Evolutionary conservation across 2,113 vertebrate genomes (phyloP).

Genomic region (Xiphophorus couchianus): DNA sequence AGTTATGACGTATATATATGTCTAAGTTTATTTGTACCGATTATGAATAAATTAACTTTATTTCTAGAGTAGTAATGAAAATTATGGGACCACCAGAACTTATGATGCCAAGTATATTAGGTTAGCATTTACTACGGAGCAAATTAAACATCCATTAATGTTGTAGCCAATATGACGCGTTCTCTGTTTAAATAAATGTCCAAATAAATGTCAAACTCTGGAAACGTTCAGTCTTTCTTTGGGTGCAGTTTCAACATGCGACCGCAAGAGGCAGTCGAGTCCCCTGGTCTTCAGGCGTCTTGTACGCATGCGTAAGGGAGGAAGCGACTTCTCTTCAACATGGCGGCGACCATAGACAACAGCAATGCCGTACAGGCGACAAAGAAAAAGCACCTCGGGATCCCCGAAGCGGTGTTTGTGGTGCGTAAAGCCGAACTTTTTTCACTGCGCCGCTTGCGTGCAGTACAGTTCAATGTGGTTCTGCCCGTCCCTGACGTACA

Average conservation of each 20-base stretch:
- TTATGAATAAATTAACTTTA: neutral
- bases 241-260: neutral
- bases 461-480: accelerated
- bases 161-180: too few species aligned
- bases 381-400: conserved; percentile 89
- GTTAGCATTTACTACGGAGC: too few species aligned
- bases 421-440: conserved; percentile 74
- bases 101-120: neutral
- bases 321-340: conserved; percentile 81
- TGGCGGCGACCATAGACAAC: conserved; percentile 87
- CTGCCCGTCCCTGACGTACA: accelerated
- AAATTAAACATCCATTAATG: too few species aligned
- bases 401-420: conserved; percentile 93
- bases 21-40: too few species aligned
- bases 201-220: too few species aligned
- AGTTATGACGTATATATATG: neutral
- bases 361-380: conserved; percentile 76
- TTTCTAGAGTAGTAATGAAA: neutral
- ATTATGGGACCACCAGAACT: neutral
- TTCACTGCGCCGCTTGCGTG: accelerated
- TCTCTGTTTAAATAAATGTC: too few species aligned
- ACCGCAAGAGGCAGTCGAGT: conserved; percentile 23
- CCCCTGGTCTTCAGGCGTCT: neutral
- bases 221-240: neutral
- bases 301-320: conserved; percentile 44